These are phyloP conservation scores for Mionectes olivaceus DNA, from an alignment of 2,797 vertebrate genomes.

Conservation along the genomic window DNA sequence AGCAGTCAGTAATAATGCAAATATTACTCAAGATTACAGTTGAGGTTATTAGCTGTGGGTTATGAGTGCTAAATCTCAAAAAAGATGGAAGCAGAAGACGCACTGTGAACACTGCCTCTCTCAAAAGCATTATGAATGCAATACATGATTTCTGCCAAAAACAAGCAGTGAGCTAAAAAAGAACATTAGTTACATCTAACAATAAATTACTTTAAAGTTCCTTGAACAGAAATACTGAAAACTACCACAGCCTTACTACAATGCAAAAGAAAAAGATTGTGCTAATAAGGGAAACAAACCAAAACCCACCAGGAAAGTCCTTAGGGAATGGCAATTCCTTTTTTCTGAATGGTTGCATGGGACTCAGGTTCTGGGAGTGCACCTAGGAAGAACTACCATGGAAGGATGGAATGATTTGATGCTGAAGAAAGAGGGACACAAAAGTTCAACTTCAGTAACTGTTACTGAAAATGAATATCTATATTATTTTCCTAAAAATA, in stretches of 20 bases:
- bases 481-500: background rate
- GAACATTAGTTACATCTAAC: background rate
- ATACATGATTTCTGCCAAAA: background rate
- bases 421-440: background rate
- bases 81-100: background rate
- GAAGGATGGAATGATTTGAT: background rate
- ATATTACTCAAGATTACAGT: background rate
- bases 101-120: background rate
- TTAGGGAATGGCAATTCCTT: background rate
- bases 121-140: background rate
- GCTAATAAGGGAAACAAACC: background rate
- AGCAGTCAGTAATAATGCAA: fast-evolving
- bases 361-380: background rate
- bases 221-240: background rate
- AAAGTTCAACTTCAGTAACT: background rate
- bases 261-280: background rate
- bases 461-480: background rate
- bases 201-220: background rate
- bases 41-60: background rate
- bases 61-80: background rate
- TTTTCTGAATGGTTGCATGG: background rate
- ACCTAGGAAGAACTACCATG: background rate
- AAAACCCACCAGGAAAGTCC: background rate
- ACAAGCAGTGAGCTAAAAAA: background rate
- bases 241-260: background rate